phyloP scores from a whole-genome alignment of 2,888 invertebrate genomes.

The Apamea anceps region DNA sequence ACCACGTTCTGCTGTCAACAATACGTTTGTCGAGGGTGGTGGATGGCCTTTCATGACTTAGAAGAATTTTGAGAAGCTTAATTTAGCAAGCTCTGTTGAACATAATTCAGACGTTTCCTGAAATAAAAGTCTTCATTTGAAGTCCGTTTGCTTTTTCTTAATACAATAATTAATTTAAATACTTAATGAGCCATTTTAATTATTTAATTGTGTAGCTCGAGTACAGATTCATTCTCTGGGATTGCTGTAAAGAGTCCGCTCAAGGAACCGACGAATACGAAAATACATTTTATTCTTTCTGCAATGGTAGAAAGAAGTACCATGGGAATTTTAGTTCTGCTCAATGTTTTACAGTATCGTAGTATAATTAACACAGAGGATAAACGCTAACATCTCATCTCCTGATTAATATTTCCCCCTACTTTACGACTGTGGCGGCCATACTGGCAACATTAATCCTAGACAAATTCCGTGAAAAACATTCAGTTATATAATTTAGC shows the following conservation, averaged over 20 bases:
- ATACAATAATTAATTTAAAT: slow-evolving; percentile 35
- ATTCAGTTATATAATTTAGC: not conserved
- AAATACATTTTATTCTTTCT: slow-evolving; percentile 7
- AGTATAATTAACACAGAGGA: not conserved
- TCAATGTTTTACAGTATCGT: not conserved
- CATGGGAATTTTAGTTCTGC: not conserved
- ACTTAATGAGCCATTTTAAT: slow-evolving; percentile 40
- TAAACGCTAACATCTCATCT: not conserved
- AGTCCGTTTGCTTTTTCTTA: slow-evolving; percentile 26
- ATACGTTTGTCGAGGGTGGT: not conserved
- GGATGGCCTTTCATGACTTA: not conserved
- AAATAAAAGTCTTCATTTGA: not conserved
- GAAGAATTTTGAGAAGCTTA: too few species aligned
- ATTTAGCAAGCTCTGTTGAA: not conserved
- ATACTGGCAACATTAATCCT: not conserved
- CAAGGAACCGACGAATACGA: not conserved
- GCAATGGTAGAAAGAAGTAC: too few species aligned
- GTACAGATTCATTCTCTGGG: slow-evolving; percentile 17
- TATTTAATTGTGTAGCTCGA: slow-evolving; percentile 15
- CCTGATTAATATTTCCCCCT: not conserved
- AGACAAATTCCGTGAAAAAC: not conserved
- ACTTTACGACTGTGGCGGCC: not conserved
- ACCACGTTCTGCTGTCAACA: not conserved
- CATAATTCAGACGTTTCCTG: slow-evolving; percentile 1
- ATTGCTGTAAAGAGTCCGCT: slow-evolving; percentile 27